These are phyloP conservation scores for Corythornis cristatus DNA, from an alignment of 2,113 vertebrate species.

Conservation along the genomic window DNA sequence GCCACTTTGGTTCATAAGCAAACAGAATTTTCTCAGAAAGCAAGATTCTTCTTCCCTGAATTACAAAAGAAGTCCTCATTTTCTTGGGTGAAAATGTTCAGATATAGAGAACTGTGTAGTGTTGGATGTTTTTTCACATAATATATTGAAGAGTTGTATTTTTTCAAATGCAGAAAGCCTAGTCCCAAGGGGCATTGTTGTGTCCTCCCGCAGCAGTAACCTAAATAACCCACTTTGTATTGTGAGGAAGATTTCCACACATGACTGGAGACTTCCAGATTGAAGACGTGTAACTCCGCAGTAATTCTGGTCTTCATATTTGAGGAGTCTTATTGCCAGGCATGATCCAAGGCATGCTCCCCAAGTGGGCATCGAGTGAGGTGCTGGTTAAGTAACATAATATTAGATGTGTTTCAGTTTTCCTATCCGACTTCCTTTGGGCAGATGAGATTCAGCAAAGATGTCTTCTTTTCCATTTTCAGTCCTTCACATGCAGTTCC, in stretches of 20 bases:
- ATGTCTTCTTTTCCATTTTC: not conserved
- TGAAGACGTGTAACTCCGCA: not conserved
- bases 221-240: not conserved
- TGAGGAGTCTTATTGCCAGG: not conserved
- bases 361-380: not conserved
- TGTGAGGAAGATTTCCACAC: not conserved
- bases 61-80: not conserved
- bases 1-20: not conserved
- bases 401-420: not conserved
- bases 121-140: not conserved
- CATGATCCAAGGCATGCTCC: not conserved
- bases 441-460: not conserved
- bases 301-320: not conserved
- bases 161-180: not conserved
- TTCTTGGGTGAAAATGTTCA: not conserved
- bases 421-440: not conserved
- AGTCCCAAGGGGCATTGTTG: accelerated
- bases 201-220: not conserved
- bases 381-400: not conserved
- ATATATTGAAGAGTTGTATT: not conserved
- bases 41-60: not conserved
- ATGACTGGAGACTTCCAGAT: not conserved
- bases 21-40: not conserved
- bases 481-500: not conserved
- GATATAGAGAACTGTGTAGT: not conserved